phyloP scores from a whole-genome alignment of 2,888 invertebrate genomes.

The Sarcophaga caerulescens region DNA sequence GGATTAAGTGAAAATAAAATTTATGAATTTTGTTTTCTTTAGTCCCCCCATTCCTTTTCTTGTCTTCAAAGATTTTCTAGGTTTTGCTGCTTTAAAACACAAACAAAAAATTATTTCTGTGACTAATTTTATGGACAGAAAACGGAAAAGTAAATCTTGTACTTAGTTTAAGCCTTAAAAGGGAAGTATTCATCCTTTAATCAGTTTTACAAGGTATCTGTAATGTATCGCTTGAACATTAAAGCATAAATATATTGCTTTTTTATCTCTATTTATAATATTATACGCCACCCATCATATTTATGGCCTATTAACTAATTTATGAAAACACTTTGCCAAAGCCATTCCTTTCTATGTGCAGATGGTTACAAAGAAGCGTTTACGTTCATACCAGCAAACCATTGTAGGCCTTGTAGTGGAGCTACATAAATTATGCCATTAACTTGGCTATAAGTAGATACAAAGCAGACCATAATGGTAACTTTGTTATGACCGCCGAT shows the following conservation, averaged over 20 bases:
- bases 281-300: constrained; percentile 19
- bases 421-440: constrained; percentile 48
- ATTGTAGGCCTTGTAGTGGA: too few species aligned
- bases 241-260: not conserved
- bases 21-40: too few species aligned
- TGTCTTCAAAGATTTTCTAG: too few species aligned
- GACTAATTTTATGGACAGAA: not conserved
- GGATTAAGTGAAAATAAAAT: too few species aligned
- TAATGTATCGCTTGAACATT: not conserved
- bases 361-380: not conserved
- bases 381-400: too few species aligned
- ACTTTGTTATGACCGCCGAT: not conserved
- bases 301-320: constrained; percentile 51
- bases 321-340: constrained; percentile 42
- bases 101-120: not conserved
- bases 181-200: too few species aligned
- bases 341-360: not conserved
- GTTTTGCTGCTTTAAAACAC: too few species aligned
- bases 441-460: constrained; percentile 50
- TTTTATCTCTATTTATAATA: constrained; percentile 12
- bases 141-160: too few species aligned
- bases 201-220: too few species aligned
- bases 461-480: not conserved
- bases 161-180: too few species aligned
- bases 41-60: too few species aligned